Percentiles rank a stretch among this genome's conserved stretches.
Evolutionary conservation across 2,113 vertebrate genomes (phyloP).

Genomic region (Tetrao urogallus): DNA sequence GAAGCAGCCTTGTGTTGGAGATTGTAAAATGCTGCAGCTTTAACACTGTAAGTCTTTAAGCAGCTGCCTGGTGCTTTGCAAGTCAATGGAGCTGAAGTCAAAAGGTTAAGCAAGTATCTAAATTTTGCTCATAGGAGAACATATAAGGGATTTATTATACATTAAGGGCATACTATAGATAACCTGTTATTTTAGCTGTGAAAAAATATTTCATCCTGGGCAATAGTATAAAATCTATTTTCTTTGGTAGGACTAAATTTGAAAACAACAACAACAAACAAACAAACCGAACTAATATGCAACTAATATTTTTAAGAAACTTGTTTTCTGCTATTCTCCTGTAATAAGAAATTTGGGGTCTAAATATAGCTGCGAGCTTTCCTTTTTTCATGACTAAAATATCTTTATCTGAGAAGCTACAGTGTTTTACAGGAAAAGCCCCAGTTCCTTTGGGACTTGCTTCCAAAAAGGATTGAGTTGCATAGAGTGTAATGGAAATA

Average conservation of each 20-base stretch:
- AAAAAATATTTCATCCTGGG: background rate
- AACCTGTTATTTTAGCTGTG: background rate
- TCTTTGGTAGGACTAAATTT: background rate
- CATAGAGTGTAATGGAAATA: background rate
- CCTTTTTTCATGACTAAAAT: background rate
- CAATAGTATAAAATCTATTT: background rate
- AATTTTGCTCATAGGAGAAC: background rate
- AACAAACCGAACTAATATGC: too few relatives aligned
- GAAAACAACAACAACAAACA: background rate
- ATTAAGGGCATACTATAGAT: background rate
- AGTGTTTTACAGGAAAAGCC: background rate
- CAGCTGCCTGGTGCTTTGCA: background rate
- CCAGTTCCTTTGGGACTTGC: background rate
- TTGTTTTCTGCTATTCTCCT: background rate
- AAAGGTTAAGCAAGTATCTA: background rate
- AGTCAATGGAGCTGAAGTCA: background rate
- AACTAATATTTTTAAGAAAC: background rate
- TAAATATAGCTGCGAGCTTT: constrained; percentile 10
- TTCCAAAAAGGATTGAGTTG: background rate
- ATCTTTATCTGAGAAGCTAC: background rate
- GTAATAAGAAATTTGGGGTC: background rate
- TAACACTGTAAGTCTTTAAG: background rate
- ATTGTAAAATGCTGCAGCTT: background rate
- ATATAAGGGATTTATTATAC: background rate
- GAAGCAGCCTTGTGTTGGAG: background rate